A percentile compares a stretch with the other conserved stretches of the same genome.
Conservation (phyloP, 2,113 vertebrate genomes). For the Procavia capensis region DNA sequence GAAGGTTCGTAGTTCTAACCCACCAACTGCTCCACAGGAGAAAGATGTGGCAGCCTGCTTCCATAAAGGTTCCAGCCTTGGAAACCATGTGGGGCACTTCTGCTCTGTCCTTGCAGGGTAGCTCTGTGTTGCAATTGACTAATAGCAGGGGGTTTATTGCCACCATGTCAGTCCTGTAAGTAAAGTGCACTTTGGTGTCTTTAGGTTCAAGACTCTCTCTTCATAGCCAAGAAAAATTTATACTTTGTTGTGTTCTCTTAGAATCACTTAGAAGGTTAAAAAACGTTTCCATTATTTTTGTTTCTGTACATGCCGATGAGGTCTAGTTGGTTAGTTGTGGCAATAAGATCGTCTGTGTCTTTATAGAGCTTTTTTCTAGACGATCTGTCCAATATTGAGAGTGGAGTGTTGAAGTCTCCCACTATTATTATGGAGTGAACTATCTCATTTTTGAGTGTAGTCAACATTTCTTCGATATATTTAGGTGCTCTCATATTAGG, state of each 20-base stretch:
- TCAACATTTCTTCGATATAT: too few relatives aligned
- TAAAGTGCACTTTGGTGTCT: background rate
- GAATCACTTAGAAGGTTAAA: slow-evolving; percentile 35
- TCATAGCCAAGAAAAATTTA: background rate
- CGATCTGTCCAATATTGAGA: too few relatives aligned
- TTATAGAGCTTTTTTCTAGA: too few relatives aligned
- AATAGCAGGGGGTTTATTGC: too few relatives aligned
- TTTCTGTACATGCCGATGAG: too few relatives aligned
- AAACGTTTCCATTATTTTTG: slow-evolving; percentile 7
- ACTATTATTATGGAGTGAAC: too few relatives aligned
- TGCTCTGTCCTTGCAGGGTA: background rate
- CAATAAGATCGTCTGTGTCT: too few relatives aligned
- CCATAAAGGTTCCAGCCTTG: background rate
- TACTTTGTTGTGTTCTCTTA: slow-evolving; percentile 39
- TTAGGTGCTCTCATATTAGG: too few relatives aligned
- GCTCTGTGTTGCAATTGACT: too few relatives aligned
- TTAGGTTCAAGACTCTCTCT: slow-evolving; percentile 13
- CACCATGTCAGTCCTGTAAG: background rate
- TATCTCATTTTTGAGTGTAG: too few relatives aligned
- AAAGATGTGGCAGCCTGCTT: background rate
- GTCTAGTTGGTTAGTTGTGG: too few relatives aligned
- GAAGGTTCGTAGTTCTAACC: background rate
- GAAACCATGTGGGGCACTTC: background rate
- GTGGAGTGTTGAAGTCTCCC: too few relatives aligned
- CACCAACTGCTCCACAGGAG: background rate